Percentiles rank a stretch among this genome's conserved stretches.
These are phyloP conservation scores for Drosophila multiciliata DNA, from an alignment of 2,888 invertebrate species.

Conservation along the genomic window DNA sequence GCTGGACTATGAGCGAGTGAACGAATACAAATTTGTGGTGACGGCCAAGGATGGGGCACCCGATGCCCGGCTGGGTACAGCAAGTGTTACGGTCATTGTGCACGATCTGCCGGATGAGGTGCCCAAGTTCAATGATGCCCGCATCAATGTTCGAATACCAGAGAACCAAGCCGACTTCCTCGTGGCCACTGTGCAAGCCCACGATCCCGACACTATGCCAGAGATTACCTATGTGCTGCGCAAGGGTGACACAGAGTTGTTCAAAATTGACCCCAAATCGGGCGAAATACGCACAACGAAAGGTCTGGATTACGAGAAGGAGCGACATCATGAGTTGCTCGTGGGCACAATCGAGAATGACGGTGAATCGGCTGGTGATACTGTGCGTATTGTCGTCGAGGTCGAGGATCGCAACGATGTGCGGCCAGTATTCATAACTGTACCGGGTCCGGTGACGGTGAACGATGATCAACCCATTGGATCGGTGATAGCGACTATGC, in stretches of 20 bases:
- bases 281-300: conserved; percentile 92
- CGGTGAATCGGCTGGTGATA: conserved; percentile 89
- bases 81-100: conserved; percentile 93
- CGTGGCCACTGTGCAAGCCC: conserved; percentile 93
- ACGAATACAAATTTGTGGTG: conserved; percentile 91
- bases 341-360: conserved; percentile 94
- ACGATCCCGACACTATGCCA: conserved; percentile 92
- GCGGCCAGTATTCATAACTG: conserved; percentile 93
- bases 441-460: conserved; percentile 92
- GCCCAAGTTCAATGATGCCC: conserved; percentile 90
- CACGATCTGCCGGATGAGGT: conserved; percentile 92
- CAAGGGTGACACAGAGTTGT: conserved; percentile 92
- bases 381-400: conserved; percentile 87
- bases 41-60: conserved; percentile 95
- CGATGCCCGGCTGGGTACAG: conserved; percentile 93
- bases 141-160: conserved; percentile 92
- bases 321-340: conserved; percentile 90
- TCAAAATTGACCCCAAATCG: conserved; percentile 92
- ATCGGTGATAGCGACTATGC: conserved; percentile 90
- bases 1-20: conserved; percentile 93
- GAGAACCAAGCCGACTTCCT: conserved; percentile 93
- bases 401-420: conserved; percentile 94
- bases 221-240: conserved; percentile 94
- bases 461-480: conserved; percentile 94
- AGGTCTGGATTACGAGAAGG: conserved; percentile 92